These are phyloP conservation scores for Cavia aperea DNA, from an alignment of 2,113 vertebrate genomes.

Conservation along the genomic window DNA sequence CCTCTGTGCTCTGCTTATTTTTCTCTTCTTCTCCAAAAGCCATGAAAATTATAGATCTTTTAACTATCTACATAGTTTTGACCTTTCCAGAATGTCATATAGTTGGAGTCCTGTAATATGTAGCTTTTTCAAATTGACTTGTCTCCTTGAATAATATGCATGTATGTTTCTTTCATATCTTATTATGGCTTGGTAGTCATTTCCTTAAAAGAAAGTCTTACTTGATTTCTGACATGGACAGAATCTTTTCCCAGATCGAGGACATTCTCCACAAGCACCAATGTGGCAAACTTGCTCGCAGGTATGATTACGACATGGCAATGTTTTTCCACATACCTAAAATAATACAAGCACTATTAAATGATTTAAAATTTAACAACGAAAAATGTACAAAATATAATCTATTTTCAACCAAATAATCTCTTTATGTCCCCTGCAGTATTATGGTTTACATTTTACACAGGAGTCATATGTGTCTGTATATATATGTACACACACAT, in stretches of 20 bases:
- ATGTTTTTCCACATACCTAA: slow-evolving; percentile 84
- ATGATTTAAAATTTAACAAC: not conserved
- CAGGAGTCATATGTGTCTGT: not conserved
- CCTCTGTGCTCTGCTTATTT: not conserved
- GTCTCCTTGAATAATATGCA: not conserved
- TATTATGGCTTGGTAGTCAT: not conserved
- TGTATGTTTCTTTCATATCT: not conserved
- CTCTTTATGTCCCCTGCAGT: not conserved
- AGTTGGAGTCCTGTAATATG: not conserved
- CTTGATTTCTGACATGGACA: slow-evolving; percentile 94
- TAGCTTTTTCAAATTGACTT: not conserved
- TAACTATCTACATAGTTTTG: not conserved
- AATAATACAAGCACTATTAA: slow-evolving; percentile 54
- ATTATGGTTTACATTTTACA: not conserved
- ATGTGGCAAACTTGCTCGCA: slow-evolving; percentile 89
- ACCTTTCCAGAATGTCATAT: not conserved
- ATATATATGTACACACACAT: not conserved
- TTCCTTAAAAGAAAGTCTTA: slow-evolving; percentile 64
- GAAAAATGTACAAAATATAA: not conserved
- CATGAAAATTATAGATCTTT: not conserved
- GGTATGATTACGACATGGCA: slow-evolving; percentile 92
- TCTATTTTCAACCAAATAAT: not conserved
- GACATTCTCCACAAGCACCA: slow-evolving; percentile 89
- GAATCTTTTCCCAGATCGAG: slow-evolving; percentile 87
- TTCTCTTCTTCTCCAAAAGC: not conserved